These are phyloP conservation scores for Barnardius zonarius DNA, from an alignment of 2,113 vertebrate species.

Conservation along the genomic window DNA sequence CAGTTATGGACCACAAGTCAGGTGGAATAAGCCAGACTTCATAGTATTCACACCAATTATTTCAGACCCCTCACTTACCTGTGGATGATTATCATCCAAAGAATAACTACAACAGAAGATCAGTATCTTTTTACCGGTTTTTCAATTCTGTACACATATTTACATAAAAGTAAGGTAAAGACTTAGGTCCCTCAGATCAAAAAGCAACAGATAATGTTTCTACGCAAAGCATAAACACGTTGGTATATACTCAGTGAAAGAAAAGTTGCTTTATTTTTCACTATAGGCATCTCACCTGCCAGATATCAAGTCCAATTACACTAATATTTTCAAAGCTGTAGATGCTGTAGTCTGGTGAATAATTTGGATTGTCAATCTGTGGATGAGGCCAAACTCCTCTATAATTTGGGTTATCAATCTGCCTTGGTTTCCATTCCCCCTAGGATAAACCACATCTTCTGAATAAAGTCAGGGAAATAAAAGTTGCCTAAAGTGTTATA, in stretches of 20 bases:
- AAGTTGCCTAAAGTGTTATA: not conserved
- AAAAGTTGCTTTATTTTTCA: not conserved
- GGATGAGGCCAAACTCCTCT: conserved; percentile 84
- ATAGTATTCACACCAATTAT: not conserved
- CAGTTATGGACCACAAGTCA: not conserved
- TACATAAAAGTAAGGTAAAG: not conserved
- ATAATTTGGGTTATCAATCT: conserved; percentile 80
- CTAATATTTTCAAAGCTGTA: conserved; percentile 81
- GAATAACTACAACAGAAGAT: not conserved
- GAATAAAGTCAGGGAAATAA: not conserved
- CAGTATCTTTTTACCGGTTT: not conserved
- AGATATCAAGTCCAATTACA: conserved; percentile 83
- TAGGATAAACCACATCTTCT: conserved; percentile 26
- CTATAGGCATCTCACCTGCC: conserved; percentile 78
- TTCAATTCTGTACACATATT: not conserved
- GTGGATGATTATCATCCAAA: not conserved
- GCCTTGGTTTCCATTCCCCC: conserved; percentile 83
- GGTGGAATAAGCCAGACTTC: not conserved
- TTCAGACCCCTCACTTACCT: not conserved
- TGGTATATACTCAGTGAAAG: not conserved
- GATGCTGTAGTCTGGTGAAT: conserved; percentile 71
- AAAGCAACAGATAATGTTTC: not conserved
- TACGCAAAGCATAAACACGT: not conserved
- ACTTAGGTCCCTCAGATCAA: not conserved
- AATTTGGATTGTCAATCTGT: conserved; percentile 79